Base-by-base conservation (phyloP, 2,113 vertebrate species). In the Serinus canaria region DNA sequence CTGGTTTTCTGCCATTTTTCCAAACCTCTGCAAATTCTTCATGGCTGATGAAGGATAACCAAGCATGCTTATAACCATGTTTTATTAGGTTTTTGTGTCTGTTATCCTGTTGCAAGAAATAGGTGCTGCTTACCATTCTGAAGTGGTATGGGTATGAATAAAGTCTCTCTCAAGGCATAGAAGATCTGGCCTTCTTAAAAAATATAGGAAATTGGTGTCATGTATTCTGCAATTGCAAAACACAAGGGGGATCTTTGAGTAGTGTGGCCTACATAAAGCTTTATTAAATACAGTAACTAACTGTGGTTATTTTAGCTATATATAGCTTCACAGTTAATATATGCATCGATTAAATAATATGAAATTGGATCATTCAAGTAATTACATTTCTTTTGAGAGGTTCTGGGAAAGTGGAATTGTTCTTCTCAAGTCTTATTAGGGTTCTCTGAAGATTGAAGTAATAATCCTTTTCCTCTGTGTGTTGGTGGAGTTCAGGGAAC, bases 251-350 rank as follows among this genome's bases (percentile, higher is more conserved):
- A 81, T 87, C 52, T 58, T 74, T 60, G 35, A 49, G 64, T 68
- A 46, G 30, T 33, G 43, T 90, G 91, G 49, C 31, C 55, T 68
- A 47, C 28, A 60, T 69, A 53, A 44, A 88, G 24, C 53, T 72
- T 94, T 88, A 66, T 94, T 94, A 86, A 89, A 89, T 83, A 83
- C 72, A 66, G 50, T 77, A 47, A 58, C 68, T 59, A 79, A 49
- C 75, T 80, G 2, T 83, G 53, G 14, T 62, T 92, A 30, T 53
- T 88, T 73, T 73, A 73, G 44, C 52, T 89, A 49, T 68, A 41
- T 89, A 46, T 68, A 85, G 33, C 49, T 87, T 25, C 66, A 47
- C 27, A 44, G 30, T 89, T 94, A 84, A 83, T 76, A 50, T 50
- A 37, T 66, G 20, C 35, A 58, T 74, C 22, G 41, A 19, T 92